A percentile compares a stretch with the other conserved stretches of the same genome.
These are phyloP conservation scores for Spheniscus mendiculus DNA, from an alignment of 2,113 vertebrate species.

Conservation along the genomic window DNA sequence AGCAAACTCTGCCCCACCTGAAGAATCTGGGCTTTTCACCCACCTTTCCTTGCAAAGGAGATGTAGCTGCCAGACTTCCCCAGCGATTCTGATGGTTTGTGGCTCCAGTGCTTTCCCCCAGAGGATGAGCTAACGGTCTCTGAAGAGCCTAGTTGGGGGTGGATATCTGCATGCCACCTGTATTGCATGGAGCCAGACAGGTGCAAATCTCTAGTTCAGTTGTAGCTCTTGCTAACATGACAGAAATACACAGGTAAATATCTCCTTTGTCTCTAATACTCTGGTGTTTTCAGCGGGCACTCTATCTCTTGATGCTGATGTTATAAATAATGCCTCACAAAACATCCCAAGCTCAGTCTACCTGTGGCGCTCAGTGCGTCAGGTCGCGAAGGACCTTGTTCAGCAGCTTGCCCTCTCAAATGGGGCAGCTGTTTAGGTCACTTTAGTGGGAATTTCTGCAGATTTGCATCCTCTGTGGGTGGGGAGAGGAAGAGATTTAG, in stretches of 20 bases:
- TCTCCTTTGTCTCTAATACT: not conserved
- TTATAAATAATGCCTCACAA: not conserved
- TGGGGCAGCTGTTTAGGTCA: not conserved
- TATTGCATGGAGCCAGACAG: not conserved
- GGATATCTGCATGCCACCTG: not conserved
- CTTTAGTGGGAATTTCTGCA: not conserved
- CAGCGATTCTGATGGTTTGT: not conserved
- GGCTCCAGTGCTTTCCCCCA: not conserved
- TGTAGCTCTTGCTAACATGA: not conserved
- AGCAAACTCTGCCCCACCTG: not conserved
- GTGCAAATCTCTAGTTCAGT: not conserved
- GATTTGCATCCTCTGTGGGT: not conserved
- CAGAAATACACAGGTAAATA: not conserved
- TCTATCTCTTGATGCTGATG: not conserved
- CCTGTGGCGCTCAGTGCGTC: not conserved
- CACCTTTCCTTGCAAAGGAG: not conserved
- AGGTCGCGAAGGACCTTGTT: not conserved
- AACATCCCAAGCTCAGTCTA: not conserved
- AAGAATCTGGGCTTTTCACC: not conserved
- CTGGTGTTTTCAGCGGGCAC: not conserved
- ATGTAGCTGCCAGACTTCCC: not conserved
- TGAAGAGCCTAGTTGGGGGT: not conserved
- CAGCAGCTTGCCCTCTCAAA: not conserved
- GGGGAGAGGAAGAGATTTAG: not conserved
- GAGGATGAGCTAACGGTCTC: not conserved